Evolutionary conservation across 2,113 vertebrate species (phyloP).

Genomic region (Cochlearius cochlearius): DNA sequence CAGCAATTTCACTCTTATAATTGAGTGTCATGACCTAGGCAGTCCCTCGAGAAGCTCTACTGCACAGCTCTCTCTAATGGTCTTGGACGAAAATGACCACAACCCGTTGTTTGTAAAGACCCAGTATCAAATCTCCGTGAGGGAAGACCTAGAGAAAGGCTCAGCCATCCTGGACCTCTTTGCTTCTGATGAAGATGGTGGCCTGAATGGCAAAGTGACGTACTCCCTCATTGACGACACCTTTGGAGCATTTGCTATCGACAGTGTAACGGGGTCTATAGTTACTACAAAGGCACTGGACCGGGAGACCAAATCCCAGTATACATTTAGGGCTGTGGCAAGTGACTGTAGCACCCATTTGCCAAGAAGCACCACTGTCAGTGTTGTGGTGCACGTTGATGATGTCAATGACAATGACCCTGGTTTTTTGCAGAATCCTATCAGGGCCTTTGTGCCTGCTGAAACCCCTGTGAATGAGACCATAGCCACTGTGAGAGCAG

Average conservation of each 20-base stretch:
- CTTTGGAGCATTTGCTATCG: constrained; percentile 78
- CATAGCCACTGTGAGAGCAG: constrained; percentile 70
- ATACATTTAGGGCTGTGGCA: constrained; percentile 78
- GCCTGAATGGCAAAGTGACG: constrained; percentile 78
- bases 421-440: constrained; percentile 76
- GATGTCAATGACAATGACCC: constrained; percentile 93
- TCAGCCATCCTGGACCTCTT: constrained; percentile 74
- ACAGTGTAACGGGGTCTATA: constrained; percentile 73
- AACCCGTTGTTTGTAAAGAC: constrained; percentile 76
- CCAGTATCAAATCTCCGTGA: constrained; percentile 78
- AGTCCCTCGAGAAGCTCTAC: constrained; percentile 70
- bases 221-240: constrained; percentile 80
- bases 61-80: constrained; percentile 73
- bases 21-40: constrained; percentile 83
- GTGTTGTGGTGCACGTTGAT: constrained; percentile 76
- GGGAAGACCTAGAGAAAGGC: constrained; percentile 80
- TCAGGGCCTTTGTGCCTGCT: constrained; percentile 72
- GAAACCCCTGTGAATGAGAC: constrained; percentile 69
- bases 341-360: constrained; percentile 77
- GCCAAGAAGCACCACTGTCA: constrained; percentile 75
- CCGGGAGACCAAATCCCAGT: constrained; percentile 78
- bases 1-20: constrained; percentile 79
- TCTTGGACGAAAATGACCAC: constrained; percentile 92
- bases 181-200: constrained; percentile 83
- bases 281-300: constrained; percentile 77